These are phyloP conservation scores for Choreutis nemorana DNA, from an alignment of 2,888 invertebrate genomes.

Conservation along the genomic window DNA sequence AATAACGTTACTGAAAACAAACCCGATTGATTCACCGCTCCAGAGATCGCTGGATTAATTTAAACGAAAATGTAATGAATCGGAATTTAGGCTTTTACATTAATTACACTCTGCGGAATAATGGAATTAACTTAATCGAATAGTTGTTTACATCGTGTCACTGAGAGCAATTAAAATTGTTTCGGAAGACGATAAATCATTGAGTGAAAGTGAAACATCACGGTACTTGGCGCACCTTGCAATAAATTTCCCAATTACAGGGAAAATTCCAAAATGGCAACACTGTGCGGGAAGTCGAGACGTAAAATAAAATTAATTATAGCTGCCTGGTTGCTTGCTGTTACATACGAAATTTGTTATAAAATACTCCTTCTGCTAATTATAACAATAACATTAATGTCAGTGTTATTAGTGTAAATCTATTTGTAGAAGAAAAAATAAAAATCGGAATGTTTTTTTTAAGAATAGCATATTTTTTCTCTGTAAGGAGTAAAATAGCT, in stretches of 20 bases:
- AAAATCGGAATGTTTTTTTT: too few species aligned
- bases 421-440: too few species aligned
- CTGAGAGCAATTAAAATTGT: conserved; percentile 64
- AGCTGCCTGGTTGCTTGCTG: neutral
- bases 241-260: conserved; percentile 63
- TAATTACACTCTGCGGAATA: conserved; percentile 46
- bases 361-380: too few species aligned
- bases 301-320: conserved; percentile 57
- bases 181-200: conserved; percentile 61
- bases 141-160: conserved; percentile 66
- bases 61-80: too few species aligned
- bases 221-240: conserved; percentile 53
- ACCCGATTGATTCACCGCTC: too few species aligned
- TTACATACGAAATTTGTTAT: too few species aligned
- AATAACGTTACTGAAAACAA: too few species aligned
- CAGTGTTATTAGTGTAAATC: too few species aligned
- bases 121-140: conserved; percentile 65
- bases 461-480: too few species aligned
- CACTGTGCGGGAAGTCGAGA: conserved; percentile 27
- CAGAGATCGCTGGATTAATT: too few species aligned
- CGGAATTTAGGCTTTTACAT: conserved; percentile 40
- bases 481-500: too few species aligned
- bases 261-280: conserved; percentile 45
- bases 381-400: too few species aligned
- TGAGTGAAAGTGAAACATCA: conserved; percentile 64